A percentile compares a stretch with the other conserved stretches of the same genome.
These are phyloP conservation scores for Maniola hyperantus DNA, from an alignment of 2,888 invertebrate genomes.

Conservation along the genomic window DNA sequence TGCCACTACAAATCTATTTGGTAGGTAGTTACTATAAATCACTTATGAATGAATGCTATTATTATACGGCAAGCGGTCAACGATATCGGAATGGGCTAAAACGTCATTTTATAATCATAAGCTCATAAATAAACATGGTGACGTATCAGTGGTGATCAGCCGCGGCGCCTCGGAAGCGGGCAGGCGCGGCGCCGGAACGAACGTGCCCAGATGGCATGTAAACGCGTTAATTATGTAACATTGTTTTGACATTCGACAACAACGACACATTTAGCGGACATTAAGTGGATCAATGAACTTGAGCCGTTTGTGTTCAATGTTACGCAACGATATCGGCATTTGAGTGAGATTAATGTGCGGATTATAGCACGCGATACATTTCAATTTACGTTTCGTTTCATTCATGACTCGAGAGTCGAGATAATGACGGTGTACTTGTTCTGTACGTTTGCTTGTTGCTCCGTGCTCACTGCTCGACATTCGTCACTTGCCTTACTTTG, in stretches of 20 bases:
- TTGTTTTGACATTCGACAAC: constrained; percentile 79
- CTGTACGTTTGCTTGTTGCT: constrained; percentile 65
- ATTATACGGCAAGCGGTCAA: constrained; percentile 74
- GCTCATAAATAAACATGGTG: constrained; percentile 79
- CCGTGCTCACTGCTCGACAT: constrained; percentile 20
- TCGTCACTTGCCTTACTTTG: constrained; percentile 23
- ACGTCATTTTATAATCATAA: constrained; percentile 82
- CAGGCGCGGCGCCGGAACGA: constrained; percentile 45
- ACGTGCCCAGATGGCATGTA: constrained; percentile 61
- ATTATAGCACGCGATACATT: constrained; percentile 82
- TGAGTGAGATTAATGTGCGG: constrained; percentile 82
- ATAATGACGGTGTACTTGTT: constrained; percentile 74
- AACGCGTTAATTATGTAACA: constrained; percentile 74
- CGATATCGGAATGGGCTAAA: constrained; percentile 75
- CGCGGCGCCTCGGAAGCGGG: constrained; percentile 56
- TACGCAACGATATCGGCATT: constrained; percentile 79
- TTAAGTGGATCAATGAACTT: constrained; percentile 83
- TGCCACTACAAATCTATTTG: constrained; percentile 75
- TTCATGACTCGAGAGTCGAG: constrained; percentile 76
- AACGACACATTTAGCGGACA: constrained; percentile 79
- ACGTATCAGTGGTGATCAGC: constrained; percentile 63
- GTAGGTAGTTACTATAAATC: constrained; percentile 78
- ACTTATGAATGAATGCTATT: constrained; percentile 78
- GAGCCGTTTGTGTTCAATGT: constrained; percentile 72
- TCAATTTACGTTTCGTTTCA: constrained; percentile 81